phyloP scores from a whole-genome alignment of 2,797 vertebrate genomes.

The Xenentodon cancila region DNA sequence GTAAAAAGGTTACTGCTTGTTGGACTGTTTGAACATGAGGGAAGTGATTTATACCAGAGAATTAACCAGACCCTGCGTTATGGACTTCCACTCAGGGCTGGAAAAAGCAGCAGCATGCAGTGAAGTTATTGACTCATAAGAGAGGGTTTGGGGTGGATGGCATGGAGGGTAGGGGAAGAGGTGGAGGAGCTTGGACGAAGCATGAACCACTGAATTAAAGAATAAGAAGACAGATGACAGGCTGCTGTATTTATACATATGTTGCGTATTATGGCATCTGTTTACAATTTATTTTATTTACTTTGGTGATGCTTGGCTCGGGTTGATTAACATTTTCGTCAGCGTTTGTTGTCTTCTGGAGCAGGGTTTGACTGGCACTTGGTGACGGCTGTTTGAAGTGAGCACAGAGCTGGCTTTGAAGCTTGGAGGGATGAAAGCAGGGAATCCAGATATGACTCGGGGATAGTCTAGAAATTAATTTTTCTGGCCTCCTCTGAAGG shows the following conservation, averaged over 20 bases:
- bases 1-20: conserved; percentile 55
- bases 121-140: conserved; percentile 57
- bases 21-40: conserved; percentile 30
- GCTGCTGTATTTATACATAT: conserved; percentile 75
- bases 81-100: conserved; percentile 50
- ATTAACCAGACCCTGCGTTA: conserved; percentile 39
- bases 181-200: conserved; percentile 54
- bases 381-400: conserved; percentile 76
- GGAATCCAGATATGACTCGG: conserved; percentile 75
- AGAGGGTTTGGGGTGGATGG: conserved; percentile 37
- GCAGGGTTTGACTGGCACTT: conserved; percentile 77
- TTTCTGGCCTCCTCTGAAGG: conserved; percentile 65
- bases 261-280: conserved; percentile 79
- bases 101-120: conserved; percentile 60
- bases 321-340: conserved; percentile 78
- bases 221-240: conserved; percentile 66
- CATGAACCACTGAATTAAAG: conserved; percentile 68
- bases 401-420: conserved; percentile 71
- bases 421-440: conserved; percentile 70
- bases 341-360: conserved; percentile 78
- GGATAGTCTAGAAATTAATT: conserved; percentile 73
- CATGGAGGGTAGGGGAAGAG: conserved; percentile 27
- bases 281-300: conserved; percentile 80
- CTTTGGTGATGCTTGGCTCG: conserved; percentile 72
- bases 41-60: conserved; percentile 56